Evolutionary conservation across 2,113 vertebrate species (phyloP).

Genomic region (Scartelaos histophorus): DNA sequence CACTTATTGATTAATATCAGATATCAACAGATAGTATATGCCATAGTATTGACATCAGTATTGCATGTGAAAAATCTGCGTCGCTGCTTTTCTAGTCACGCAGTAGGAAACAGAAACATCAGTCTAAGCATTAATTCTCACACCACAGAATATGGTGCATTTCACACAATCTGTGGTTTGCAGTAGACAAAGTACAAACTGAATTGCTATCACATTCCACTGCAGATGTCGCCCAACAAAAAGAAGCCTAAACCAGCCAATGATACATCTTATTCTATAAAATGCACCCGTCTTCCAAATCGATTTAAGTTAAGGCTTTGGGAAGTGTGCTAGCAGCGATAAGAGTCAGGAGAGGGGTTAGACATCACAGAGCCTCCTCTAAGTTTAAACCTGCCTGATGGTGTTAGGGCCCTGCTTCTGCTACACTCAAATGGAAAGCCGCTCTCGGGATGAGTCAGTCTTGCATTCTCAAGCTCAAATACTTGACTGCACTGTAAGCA

Average conservation of each 20-base stretch:
- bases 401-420: conserved; percentile 37
- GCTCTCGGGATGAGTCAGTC: conserved; percentile 40
- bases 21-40: too few species aligned
- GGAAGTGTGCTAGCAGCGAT: conserved; percentile 68
- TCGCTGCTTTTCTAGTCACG: too few species aligned
- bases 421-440: conserved; percentile 48
- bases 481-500: conserved; percentile 38
- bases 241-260: conserved; percentile 5
- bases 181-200: conserved; percentile 37
- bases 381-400: conserved; percentile 58
- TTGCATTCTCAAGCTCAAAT: conserved; percentile 35
- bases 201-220: conserved; percentile 21
- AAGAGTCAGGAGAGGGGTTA: conserved; percentile 58
- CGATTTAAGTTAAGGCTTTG: conserved; percentile 59
- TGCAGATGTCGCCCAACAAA: conserved; percentile 8
- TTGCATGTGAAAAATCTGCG: too few species aligned
- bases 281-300: conserved; percentile 63
- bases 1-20: too few species aligned
- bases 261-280: conserved; percentile 50
- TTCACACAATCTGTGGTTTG: conserved; percentile 7
- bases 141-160: not conserved
- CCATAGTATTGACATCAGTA: too few species aligned
- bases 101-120: not conserved
- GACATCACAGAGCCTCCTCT: conserved; percentile 28
- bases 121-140: not conserved